Conservation (phyloP, 2,797 vertebrate species). For the Pangasius krempfi region DNA sequence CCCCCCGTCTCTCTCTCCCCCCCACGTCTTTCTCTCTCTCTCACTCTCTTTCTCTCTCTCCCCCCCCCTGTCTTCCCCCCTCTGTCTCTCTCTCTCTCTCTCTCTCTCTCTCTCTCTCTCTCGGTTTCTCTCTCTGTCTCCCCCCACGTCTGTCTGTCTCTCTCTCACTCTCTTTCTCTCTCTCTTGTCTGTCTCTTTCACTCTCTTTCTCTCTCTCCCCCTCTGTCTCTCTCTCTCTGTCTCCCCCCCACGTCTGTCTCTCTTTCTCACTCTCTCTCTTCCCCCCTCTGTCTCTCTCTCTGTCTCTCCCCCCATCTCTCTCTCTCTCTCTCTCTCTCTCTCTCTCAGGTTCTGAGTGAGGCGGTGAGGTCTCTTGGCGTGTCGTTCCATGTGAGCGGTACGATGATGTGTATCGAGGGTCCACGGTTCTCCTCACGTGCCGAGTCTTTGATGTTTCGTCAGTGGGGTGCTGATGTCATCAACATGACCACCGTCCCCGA, state of each 20-base stretch:
- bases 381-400: conserved; percentile 87
- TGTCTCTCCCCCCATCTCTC: too few relatives aligned
- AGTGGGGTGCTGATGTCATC: conserved; percentile 94
- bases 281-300: too few relatives aligned
- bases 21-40: neutral
- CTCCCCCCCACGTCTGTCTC: neutral
- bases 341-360: conserved; percentile 84
- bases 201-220: too few relatives aligned
- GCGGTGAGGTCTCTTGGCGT: conserved; percentile 86
- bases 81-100: neutral
- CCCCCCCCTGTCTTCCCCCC: neutral
- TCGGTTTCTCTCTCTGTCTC: too few relatives aligned
- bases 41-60: neutral
- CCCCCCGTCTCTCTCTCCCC: too few relatives aligned
- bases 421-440: conserved; percentile 92
- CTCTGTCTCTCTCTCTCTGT: too few relatives aligned
- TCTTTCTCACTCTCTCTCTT: too few relatives aligned
- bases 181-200: too few relatives aligned
- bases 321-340: too few relatives aligned
- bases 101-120: too few relatives aligned
- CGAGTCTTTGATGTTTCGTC: conserved; percentile 91
- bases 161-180: too few relatives aligned
- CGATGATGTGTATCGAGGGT: conserved; percentile 90
- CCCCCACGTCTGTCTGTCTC: too few relatives aligned
- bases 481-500: conserved; percentile 98